A percentile compares a stretch with the other conserved stretches of the same genome.
These are phyloP conservation scores for Entomobrya proxima DNA, from an alignment of 2,888 invertebrate genomes.

Conservation along the genomic window DNA sequence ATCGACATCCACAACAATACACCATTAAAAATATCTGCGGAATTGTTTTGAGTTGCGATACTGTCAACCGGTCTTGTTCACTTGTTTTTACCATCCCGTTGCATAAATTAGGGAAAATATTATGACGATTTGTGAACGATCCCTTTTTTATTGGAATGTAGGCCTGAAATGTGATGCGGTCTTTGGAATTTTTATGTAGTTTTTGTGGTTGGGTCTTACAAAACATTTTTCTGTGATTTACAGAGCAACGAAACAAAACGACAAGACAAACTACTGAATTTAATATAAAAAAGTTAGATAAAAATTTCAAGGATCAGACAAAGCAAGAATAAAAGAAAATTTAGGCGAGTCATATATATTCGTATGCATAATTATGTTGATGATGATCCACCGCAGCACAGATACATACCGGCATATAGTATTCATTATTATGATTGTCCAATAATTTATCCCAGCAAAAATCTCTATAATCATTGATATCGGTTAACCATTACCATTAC, in stretches of 20 bases:
- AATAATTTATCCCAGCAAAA: constrained; percentile 49
- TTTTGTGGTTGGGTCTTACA: too few species aligned
- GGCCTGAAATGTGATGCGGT: constrained; percentile 19
- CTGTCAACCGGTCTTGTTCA: constrained; percentile 39
- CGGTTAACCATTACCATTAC: constrained; percentile 64
- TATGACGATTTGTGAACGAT: constrained; percentile 31
- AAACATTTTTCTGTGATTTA: neutral
- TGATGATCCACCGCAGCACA: too few species aligned
- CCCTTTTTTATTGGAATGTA: constrained; percentile 9
- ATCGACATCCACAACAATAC: neutral
- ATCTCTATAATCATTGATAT: constrained; percentile 50
- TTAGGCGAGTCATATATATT: too few species aligned
- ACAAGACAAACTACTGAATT: too few species aligned
- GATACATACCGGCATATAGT: too few species aligned
- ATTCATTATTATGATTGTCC: constrained; percentile 40
- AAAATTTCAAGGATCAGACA: too few species aligned
- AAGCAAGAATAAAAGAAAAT: too few species aligned
- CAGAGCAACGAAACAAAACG: neutral
- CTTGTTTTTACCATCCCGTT: constrained; percentile 34
- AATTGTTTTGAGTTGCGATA: neutral
- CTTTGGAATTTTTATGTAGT: constrained; percentile 1
- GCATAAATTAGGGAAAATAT: constrained; percentile 34
- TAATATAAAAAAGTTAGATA: too few species aligned
- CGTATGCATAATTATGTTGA: too few species aligned
- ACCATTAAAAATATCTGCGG: neutral